A percentile compares a stretch with the other conserved stretches of the same genome.
Conservation (phyloP, 2,888 invertebrate species). For the Sycophila texana region DNA sequence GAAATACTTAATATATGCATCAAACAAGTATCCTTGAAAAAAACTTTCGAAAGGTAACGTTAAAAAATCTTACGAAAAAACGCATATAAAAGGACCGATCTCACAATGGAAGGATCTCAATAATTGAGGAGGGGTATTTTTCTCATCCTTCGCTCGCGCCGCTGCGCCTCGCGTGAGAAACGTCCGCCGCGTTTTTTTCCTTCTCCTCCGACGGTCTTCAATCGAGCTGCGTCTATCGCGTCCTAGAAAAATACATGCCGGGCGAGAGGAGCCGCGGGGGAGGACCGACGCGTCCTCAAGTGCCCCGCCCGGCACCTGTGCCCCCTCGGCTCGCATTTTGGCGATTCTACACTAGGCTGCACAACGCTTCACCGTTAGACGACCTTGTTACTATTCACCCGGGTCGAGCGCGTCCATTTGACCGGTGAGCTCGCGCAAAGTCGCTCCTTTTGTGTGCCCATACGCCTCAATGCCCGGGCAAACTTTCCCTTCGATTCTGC, state of each 20-base stretch:
- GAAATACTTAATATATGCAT: no score
- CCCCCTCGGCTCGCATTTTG: background rate
- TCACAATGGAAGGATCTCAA: no score
- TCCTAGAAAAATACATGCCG: slow-evolving; percentile 3
- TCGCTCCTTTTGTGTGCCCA: background rate
- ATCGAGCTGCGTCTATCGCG: background rate
- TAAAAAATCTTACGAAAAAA: no score
- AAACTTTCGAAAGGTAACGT: no score
- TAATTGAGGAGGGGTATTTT: no score
- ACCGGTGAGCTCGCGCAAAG: slow-evolving; percentile 4
- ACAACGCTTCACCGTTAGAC: background rate
- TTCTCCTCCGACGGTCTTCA: background rate
- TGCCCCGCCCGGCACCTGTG: slow-evolving; percentile 13
- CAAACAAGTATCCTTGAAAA: no score
- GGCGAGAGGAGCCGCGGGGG: background rate
- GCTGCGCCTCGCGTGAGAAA: slow-evolving; percentile 16
- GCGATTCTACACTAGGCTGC: slow-evolving; percentile 1
- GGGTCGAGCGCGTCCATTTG: background rate
- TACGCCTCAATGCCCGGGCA: background rate
- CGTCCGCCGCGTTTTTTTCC: background rate
- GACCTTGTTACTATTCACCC: slow-evolving; percentile 32
- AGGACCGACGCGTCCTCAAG: background rate
- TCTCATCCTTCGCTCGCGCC: no score
- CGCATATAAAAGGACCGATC: no score
- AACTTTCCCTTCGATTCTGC: slow-evolving; percentile 8